Conservation (phyloP, 2,888 invertebrate genomes). For the Pachliopta kotzebuea region DNA sequence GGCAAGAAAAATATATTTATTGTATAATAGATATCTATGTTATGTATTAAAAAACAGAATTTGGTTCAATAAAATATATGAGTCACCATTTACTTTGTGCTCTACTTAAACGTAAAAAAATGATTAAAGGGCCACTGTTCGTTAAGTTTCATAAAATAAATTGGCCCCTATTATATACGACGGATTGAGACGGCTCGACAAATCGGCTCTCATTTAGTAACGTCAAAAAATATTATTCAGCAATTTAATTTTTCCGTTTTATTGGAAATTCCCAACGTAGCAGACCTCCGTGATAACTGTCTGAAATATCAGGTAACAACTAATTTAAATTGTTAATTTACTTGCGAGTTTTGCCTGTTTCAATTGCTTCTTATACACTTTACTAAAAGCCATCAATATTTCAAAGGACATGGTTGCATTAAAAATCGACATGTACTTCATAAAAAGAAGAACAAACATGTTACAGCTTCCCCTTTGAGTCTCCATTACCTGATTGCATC, state of each 20-base stretch:
- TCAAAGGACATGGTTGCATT: too few species aligned
- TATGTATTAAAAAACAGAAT: not conserved
- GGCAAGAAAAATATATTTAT: not conserved
- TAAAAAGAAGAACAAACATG: too few species aligned
- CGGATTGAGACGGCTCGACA: conserved; percentile 24
- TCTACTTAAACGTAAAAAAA: conserved; percentile 1
- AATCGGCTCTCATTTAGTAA: conserved; percentile 17
- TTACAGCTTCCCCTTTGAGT: too few species aligned
- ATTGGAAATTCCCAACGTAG: conserved; percentile 11
- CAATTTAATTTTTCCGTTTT: conserved; percentile 21
- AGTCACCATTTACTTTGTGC: not conserved
- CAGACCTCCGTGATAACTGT: conserved; percentile 4
- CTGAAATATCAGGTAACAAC: not conserved
- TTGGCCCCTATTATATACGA: conserved; percentile 19
- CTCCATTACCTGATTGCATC: too few species aligned
- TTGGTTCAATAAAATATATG: not conserved
- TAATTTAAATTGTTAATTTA: not conserved
- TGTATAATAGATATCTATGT: not conserved
- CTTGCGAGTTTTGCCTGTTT: not conserved
- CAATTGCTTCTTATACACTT: not conserved
- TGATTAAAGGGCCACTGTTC: conserved; percentile 11
- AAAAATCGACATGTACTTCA: too few species aligned
- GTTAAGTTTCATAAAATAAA: conserved; percentile 20
- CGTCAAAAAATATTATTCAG: conserved; percentile 22
- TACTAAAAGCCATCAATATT: not conserved